Percentiles rank a stretch among this genome's conserved stretches.
Conservation (phyloP, 1,140 invertebrate genomes). For the Lepidotrigona ventralis region DNA sequence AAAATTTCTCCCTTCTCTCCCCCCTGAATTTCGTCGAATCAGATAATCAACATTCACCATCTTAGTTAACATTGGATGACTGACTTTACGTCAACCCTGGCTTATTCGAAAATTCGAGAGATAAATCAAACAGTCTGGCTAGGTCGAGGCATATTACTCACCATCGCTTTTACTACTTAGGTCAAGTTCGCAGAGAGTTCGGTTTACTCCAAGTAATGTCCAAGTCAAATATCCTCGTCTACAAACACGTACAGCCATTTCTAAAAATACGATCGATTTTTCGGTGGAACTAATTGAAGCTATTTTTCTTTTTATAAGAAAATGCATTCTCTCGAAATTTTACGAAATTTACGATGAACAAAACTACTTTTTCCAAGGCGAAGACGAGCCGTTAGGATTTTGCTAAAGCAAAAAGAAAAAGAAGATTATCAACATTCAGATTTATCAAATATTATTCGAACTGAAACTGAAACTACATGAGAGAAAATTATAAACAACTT, state of each 20-base stretch:
- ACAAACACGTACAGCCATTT: background rate
- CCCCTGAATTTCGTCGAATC: background rate
- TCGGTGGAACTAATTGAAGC: too few species aligned
- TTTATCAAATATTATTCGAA: too few species aligned
- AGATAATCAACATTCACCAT: background rate
- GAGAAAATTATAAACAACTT: background rate
- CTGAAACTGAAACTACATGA: too few species aligned
- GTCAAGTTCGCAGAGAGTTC: background rate
- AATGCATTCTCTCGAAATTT: too few species aligned
- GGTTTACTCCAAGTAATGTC: background rate
- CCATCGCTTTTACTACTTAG: background rate
- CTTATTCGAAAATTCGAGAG: background rate
- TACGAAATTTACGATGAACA: too few species aligned
- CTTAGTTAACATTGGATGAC: background rate
- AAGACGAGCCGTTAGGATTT: too few species aligned
- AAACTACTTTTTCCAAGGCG: too few species aligned
- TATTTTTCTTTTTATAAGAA: too few species aligned
- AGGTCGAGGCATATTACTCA: background rate
- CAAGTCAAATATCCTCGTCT: background rate
- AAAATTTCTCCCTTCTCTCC: background rate
- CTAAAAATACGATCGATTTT: background rate
- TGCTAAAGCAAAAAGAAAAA: too few species aligned
- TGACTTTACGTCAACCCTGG: background rate
- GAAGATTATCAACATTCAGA: background rate
- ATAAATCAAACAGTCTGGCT: background rate